Conservation (phyloP, 2,888 invertebrate species). For the Himalopsyche anomala region DNA sequence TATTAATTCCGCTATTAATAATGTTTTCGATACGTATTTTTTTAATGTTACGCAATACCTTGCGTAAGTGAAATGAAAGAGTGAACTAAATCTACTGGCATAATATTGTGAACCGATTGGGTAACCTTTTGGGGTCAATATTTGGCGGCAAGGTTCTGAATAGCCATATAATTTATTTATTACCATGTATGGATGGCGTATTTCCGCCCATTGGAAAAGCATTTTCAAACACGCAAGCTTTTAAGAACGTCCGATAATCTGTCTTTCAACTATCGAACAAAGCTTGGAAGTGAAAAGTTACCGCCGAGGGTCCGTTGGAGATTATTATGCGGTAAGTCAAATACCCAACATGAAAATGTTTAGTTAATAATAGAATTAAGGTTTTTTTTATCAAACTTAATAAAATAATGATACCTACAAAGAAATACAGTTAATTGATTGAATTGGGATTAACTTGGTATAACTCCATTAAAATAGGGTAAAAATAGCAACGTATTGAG, state of each 20-base stretch:
- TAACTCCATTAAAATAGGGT: no score
- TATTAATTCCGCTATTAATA: no score
- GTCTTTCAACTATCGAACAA: conserved; percentile 18
- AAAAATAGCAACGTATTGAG: no score
- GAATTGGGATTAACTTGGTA: no score
- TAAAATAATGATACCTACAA: no score
- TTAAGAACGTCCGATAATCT: conserved; percentile 9
- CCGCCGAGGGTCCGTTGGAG: no score
- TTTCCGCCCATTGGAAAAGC: conserved; percentile 33
- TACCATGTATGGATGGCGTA: conserved; percentile 42
- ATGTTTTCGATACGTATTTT: no score
- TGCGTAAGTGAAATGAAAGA: not conserved
- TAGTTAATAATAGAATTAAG: no score
- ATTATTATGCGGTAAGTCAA: no score
- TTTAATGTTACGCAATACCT: not conserved
- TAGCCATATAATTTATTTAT: conserved; percentile 40
- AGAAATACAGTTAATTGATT: no score
- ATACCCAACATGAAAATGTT: no score
- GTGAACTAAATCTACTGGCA: not conserved
- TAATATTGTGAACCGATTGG: not conserved
- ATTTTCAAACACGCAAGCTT: conserved; percentile 34
- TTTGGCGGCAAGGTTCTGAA: conserved; percentile 26
- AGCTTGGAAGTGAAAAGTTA: not conserved
- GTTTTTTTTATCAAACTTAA: no score
- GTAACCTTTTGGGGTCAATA: conserved; percentile 36